Evolutionary conservation across 2,888 invertebrate species (phyloP).

Genomic region (Drosophila prostipennis): DNA sequence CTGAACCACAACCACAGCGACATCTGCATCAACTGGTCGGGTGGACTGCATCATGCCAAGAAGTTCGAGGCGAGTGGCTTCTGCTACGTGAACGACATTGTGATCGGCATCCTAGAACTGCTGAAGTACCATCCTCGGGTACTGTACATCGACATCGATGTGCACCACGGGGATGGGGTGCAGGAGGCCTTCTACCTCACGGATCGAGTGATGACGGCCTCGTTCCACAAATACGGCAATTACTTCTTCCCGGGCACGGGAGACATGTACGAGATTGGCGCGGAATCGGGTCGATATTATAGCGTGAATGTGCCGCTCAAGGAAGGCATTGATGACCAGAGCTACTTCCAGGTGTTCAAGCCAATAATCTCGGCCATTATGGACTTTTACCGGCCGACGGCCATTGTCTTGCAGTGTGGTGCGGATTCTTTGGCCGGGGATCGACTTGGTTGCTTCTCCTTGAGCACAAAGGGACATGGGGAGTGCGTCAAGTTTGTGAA

Average conservation of each 20-base stretch:
- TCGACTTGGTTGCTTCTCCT: constrained; percentile 96
- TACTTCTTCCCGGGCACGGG: constrained; percentile 99
- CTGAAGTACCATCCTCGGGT: constrained; percentile 97
- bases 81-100: constrained; percentile 99
- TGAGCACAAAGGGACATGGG: constrained; percentile 97
- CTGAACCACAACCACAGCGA: constrained; percentile 97
- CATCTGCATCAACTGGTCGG: constrained; percentile 99
- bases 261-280: constrained; percentile 99
- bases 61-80: constrained; percentile 99
- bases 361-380: constrained; percentile 97
- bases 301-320: constrained; percentile 99
- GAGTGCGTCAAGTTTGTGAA: constrained; percentile 99
- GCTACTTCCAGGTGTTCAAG: constrained; percentile 96
- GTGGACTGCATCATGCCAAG: constrained; percentile 99
- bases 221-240: constrained; percentile 99
- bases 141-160: constrained; percentile 99
- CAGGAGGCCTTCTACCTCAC: constrained; percentile 99
- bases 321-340: constrained; percentile 98
- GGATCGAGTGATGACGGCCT: constrained; percentile 99
- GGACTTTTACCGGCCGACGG: constrained; percentile 98
- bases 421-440: constrained; percentile 99
- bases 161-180: constrained; percentile 97
- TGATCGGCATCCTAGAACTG: constrained; percentile 97
- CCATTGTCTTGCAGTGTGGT: constrained; percentile 98
- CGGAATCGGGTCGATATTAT: constrained; percentile 97